Evolutionary conservation across 2,888 invertebrate species (phyloP).

Genomic region (Pterostichus madidus): DNA sequence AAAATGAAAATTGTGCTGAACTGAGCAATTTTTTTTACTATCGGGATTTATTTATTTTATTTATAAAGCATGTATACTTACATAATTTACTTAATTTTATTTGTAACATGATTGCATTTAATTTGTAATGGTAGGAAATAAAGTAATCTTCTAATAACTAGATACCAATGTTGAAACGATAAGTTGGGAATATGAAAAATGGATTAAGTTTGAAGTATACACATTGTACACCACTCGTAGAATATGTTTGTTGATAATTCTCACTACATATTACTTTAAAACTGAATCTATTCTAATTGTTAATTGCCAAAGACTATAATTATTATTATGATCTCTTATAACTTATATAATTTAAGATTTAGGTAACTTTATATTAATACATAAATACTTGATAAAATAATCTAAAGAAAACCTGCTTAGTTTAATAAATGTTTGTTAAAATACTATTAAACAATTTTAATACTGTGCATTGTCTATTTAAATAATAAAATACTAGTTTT

Average conservation of each 20-base stretch:
- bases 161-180: too few species aligned
- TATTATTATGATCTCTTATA: constrained; percentile 2
- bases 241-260: background rate
- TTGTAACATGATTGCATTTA: too few species aligned
- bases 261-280: background rate
- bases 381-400: background rate
- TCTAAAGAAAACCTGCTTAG: background rate
- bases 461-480: constrained; percentile 40
- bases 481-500: constrained; percentile 46
- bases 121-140: background rate
- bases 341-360: too few species aligned
- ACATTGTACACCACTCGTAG: too few species aligned
- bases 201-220: background rate
- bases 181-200: too few species aligned
- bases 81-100: too few species aligned
- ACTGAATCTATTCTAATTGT: constrained; percentile 12
- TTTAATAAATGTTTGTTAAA: constrained; percentile 31
- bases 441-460: constrained; percentile 42
- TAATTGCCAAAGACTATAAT: constrained; percentile 25
- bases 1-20: too few species aligned
- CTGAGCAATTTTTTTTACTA: too few species aligned
- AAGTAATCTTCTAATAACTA: too few species aligned
- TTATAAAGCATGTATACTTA: too few species aligned
- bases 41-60: too few species aligned
- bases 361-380: too few species aligned